Percentiles rank a stretch among this genome's conserved stretches.
These are phyloP conservation scores for Condylostylus longicornis DNA, from an alignment of 1,140 invertebrate genomes.

Conservation along the genomic window DNA sequence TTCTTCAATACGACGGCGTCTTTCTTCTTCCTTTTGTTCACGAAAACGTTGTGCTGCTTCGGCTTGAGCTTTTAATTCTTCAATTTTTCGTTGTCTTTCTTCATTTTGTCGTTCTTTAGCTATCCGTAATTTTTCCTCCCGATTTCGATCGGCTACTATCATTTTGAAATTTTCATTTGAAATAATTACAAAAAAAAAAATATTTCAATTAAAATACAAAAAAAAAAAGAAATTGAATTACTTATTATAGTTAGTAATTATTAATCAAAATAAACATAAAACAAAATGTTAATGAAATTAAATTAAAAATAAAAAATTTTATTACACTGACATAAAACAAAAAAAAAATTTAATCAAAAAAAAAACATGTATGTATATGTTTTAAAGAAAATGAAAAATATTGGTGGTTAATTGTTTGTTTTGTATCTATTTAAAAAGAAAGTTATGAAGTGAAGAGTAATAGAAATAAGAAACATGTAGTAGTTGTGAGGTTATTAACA, in stretches of 20 bases:
- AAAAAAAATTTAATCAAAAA: no score
- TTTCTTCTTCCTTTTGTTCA: constrained; percentile 73
- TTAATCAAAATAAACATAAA: neutral
- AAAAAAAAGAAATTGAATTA: no score
- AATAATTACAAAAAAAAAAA: neutral
- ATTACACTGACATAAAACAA: no score
- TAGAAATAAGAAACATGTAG: no score
- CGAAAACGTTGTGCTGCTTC: constrained; percentile 71
- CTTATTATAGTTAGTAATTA: neutral
- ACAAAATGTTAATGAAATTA: neutral
- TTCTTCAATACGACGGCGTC: constrained; percentile 63
- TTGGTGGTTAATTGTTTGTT: no score
- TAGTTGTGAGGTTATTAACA: no score
- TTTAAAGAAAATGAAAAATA: no score
- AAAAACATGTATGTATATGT: no score
- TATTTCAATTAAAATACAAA: neutral
- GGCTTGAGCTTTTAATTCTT: constrained; percentile 72
- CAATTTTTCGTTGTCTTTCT: constrained; percentile 67
- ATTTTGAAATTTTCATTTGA: neutral
- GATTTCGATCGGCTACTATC: constrained; percentile 21
- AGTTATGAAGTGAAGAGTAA: no score
- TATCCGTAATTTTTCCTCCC: constrained; percentile 44
- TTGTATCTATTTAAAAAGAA: no score
- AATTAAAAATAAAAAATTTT: no score
- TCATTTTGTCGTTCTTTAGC: constrained; percentile 70